A percentile compares a stretch with the other conserved stretches of the same genome.
phyloP scores from a whole-genome alignment of 1,140 invertebrate species.

The Calliphora vicina region DNA sequence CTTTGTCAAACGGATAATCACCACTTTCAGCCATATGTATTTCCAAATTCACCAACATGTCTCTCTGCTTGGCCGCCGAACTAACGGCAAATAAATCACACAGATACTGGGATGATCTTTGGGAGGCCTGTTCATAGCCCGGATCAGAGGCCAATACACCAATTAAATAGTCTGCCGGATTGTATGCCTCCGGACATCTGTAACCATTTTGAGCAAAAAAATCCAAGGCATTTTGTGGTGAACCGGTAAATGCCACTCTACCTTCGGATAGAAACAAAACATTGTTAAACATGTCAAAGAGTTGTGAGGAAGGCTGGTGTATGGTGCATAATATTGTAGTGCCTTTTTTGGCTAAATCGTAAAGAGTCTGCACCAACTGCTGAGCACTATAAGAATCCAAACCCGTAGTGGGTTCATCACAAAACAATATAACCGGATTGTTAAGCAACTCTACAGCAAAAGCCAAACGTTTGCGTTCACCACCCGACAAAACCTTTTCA shows the following conservation, averaged over 20 bases:
- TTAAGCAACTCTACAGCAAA: constrained; percentile 95
- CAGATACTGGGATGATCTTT: constrained; percentile 72
- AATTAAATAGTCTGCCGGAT: constrained; percentile 93
- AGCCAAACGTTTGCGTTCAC: constrained; percentile 90
- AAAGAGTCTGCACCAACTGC: constrained; percentile 81
- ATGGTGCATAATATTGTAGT: constrained; percentile 95
- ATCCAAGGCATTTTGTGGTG: constrained; percentile 72
- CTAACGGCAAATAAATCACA: constrained; percentile 81
- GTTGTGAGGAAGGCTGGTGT: constrained; percentile 94
- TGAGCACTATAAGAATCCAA: constrained; percentile 92
- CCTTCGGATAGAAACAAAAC: constrained; percentile 89
- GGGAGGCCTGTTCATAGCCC: constrained; percentile 73
- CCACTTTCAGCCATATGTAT: constrained; percentile 68
- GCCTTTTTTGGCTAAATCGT: constrained; percentile 71
- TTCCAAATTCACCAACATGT: constrained; percentile 73
- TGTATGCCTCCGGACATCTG: constrained; percentile 82
- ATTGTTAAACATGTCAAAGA: constrained; percentile 88
- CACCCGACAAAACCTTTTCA: constrained; percentile 89
- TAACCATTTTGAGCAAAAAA: constrained; percentile 87
- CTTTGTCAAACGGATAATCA: constrained; percentile 55
- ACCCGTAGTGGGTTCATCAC: constrained; percentile 95
- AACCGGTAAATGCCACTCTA: constrained; percentile 86
- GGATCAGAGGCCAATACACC: constrained; percentile 83
- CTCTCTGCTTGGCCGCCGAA: constrained; percentile 77
- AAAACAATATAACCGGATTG: constrained; percentile 91